These are phyloP conservation scores for Rynchops niger DNA, from an alignment of 2,113 vertebrate species.

Conservation along the genomic window DNA sequence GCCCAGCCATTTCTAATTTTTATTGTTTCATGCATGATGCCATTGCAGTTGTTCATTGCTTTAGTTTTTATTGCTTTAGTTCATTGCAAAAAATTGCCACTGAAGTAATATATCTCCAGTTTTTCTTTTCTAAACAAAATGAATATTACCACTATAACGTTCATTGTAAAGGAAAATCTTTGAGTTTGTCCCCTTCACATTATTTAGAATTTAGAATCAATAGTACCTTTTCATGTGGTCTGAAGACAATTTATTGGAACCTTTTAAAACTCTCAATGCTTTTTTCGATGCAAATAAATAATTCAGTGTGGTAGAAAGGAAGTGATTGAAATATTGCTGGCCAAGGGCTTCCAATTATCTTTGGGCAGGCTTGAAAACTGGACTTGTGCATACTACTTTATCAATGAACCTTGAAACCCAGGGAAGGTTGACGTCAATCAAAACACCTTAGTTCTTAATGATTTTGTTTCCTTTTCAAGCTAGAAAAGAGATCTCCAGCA, in stretches of 20 bases:
- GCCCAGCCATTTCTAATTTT: neutral
- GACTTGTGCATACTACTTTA: neutral
- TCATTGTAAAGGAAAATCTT: neutral
- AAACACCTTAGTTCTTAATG: neutral
- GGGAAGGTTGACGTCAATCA: neutral
- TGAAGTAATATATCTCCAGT: neutral
- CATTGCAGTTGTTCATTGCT: neutral
- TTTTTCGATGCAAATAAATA: conserved; percentile 45
- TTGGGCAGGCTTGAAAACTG: neutral
- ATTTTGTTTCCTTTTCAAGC: neutral
- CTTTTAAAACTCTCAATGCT: neutral
- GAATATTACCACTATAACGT: neutral
- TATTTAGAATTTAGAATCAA: conserved; percentile 31
- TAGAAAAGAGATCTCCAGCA: neutral
- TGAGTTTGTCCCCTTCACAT: neutral
- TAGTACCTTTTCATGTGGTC: neutral
- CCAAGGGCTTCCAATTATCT: neutral
- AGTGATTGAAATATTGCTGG: conserved; percentile 3
- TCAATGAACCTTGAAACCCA: neutral
- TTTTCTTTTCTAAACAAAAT: neutral
- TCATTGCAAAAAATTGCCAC: neutral
- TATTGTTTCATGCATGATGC: neutral
- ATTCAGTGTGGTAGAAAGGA: conserved; percentile 13
- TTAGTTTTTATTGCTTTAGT: neutral
- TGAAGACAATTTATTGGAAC: conserved; percentile 37